Conservation (phyloP, 23 tunicate species). For the Trididemnum clinides region DNA sequence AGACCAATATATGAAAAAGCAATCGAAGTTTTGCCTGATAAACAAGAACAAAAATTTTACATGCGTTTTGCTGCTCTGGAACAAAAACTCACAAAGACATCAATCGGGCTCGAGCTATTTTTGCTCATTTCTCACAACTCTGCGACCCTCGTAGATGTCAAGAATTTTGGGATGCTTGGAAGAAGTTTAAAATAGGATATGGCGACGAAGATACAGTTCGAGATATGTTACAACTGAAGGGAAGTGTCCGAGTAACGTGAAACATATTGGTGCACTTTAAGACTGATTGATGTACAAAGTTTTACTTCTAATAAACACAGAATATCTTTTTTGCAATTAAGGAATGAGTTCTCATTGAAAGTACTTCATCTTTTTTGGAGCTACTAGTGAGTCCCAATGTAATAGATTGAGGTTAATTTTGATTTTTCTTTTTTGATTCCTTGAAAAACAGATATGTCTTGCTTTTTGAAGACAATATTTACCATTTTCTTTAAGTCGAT, state of each 20-base stretch:
- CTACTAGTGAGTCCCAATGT: no score
- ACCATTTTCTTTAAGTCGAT: no score
- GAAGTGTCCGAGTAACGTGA: conserved; percentile 91
- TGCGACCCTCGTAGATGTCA: conserved; percentile 90
- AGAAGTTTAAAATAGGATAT: conserved; percentile 77
- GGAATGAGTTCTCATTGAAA: no score
- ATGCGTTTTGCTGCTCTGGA: conserved; percentile 86
- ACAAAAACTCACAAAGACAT: conserved; percentile 89
- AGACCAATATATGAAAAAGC: conserved; percentile 94
- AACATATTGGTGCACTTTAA: conserved; percentile 95
- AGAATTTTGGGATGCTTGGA: conserved; percentile 92
- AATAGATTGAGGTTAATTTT: no score
- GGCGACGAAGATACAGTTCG: conserved; percentile 98
- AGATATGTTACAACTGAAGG: conserved; percentile 89
- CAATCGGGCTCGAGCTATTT: conserved; percentile 92
- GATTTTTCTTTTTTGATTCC: no score
- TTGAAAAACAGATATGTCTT: no score
- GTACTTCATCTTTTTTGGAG: no score
- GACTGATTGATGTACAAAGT: no score
- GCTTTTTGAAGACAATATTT: no score
- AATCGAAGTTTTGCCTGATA: conserved; percentile 66
- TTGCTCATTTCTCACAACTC: conserved; percentile 85
- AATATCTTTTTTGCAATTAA: no score
- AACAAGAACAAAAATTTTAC: conserved; percentile 74
- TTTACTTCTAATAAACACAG: no score